phyloP scores from a whole-genome alignment of 23 tunicate species.

The Botrylloides violaceus region DNA sequence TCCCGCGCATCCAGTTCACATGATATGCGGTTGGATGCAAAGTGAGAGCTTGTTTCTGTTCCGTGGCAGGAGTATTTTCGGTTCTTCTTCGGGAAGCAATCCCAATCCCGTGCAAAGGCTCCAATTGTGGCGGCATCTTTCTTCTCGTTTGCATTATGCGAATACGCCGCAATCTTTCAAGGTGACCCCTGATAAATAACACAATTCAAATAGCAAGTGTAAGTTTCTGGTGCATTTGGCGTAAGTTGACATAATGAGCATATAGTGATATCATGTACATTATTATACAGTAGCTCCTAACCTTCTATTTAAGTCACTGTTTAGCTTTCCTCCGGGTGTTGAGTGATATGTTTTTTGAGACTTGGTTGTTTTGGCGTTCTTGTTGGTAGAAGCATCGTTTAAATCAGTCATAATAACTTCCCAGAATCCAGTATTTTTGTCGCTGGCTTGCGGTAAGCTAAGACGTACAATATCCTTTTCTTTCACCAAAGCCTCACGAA shows the following conservation, averaged over 20 bases:
- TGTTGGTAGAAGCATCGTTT: background rate
- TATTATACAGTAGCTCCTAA: too few species aligned
- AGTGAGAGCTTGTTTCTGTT: background rate
- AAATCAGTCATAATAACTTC: constrained; percentile 21
- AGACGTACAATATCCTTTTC: constrained; percentile 14
- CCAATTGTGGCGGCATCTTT: constrained; percentile 14
- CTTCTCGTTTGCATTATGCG: constrained; percentile 22
- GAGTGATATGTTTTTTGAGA: background rate
- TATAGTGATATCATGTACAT: background rate
- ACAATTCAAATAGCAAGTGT: background rate
- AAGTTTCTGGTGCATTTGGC: background rate
- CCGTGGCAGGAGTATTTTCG: background rate
- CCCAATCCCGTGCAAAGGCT: constrained; percentile 20
- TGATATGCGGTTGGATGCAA: constrained; percentile 12
- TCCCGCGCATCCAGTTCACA: constrained; percentile 18
- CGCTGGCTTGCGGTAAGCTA: constrained; percentile 9
- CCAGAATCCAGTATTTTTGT: constrained; percentile 24
- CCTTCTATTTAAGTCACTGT: background rate
- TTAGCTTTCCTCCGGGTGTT: background rate
- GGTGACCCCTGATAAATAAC: constrained; percentile 14
- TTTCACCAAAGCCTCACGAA: constrained; percentile 16
- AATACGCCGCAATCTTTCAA: constrained; percentile 22
- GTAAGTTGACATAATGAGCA: background rate
- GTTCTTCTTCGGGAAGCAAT: background rate
- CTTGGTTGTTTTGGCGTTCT: background rate